Evolutionary conservation across 2,797 vertebrate species (phyloP).

Genomic region (Protosalanx chinensis): DNA sequence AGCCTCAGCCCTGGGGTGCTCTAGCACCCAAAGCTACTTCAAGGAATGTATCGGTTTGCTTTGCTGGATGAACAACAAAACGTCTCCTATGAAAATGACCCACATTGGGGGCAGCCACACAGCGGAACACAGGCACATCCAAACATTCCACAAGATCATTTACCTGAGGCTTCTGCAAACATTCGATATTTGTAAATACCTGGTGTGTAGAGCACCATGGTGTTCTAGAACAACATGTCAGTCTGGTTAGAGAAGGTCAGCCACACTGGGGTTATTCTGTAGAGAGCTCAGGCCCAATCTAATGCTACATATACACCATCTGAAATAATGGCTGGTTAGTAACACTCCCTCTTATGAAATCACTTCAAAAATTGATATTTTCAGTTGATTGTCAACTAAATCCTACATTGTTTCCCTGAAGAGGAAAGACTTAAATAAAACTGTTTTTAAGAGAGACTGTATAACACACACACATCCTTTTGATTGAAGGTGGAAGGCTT

Average conservation of each 20-base stretch:
- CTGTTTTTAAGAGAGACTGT: constrained; percentile 49
- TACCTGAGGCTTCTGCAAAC: constrained; percentile 44
- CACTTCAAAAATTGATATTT: constrained; percentile 52
- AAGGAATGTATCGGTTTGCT: constrained; percentile 69
- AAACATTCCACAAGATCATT: not conserved
- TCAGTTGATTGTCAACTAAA: constrained; percentile 83
- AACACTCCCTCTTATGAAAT: constrained; percentile 48
- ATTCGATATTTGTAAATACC: constrained; percentile 40
- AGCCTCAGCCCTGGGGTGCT: too few relatives aligned
- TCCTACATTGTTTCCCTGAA: constrained; percentile 54
- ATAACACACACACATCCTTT: constrained; percentile 48
- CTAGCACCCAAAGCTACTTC: constrained; percentile 36
- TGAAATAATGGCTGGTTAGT: constrained; percentile 62
- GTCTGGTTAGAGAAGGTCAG: constrained; percentile 38
- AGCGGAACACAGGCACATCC: constrained; percentile 58
- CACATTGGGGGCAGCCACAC: constrained; percentile 25
- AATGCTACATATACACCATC: constrained; percentile 57
- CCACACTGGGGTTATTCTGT: constrained; percentile 45
- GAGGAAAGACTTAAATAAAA: constrained; percentile 65
- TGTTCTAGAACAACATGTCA: constrained; percentile 53
- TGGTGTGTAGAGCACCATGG: not conserved
- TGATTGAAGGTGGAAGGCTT: constrained; percentile 58
- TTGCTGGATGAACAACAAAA: constrained; percentile 51
- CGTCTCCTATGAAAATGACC: constrained; percentile 44
- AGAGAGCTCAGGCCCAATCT: constrained; percentile 33